Conservation (phyloP, 2,797 vertebrate species). For the Bradypodion ventrale region DNA sequence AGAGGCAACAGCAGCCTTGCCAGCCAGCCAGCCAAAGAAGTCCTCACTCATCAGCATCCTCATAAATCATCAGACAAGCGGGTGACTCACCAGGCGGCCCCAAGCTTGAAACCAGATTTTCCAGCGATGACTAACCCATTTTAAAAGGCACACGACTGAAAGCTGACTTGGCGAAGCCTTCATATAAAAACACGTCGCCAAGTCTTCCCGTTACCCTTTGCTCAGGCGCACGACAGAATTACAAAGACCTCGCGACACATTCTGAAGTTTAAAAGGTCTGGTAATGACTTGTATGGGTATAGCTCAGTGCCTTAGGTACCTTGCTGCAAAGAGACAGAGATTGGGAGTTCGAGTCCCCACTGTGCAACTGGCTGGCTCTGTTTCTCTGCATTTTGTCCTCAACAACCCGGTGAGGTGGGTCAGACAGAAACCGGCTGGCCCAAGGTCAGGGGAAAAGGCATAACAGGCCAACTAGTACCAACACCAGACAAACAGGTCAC, state of each 20-base stretch:
- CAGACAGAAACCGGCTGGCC: no score
- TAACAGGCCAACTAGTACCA: background rate
- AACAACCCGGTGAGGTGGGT: no score
- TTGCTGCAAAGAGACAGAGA: no score
- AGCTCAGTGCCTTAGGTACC: no score
- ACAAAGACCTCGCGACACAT: conserved; percentile 23
- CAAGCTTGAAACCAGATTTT: background rate
- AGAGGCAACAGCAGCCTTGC: background rate
- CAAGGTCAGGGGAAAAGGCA: background rate
- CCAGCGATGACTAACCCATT: background rate
- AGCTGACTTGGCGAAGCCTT: background rate
- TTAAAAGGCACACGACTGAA: background rate
- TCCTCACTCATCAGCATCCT: background rate
- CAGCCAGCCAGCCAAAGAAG: background rate
- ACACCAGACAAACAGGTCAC: background rate
- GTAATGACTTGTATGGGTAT: conserved; percentile 22
- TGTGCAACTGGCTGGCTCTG: no score
- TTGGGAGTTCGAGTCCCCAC: no score
- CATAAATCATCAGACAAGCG: background rate
- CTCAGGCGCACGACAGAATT: conserved; percentile 60
- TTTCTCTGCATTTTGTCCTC: no score
- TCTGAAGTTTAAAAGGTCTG: conserved; percentile 27
- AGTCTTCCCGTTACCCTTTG: conserved; percentile 42
- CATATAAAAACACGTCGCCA: conserved; percentile 26
- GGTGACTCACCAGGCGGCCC: background rate